Evolutionary conservation across 2,888 invertebrate genomes (phyloP), one percentile per base, ranked within the genome.

Genomic region (Eucera pruinosa): DNA sequence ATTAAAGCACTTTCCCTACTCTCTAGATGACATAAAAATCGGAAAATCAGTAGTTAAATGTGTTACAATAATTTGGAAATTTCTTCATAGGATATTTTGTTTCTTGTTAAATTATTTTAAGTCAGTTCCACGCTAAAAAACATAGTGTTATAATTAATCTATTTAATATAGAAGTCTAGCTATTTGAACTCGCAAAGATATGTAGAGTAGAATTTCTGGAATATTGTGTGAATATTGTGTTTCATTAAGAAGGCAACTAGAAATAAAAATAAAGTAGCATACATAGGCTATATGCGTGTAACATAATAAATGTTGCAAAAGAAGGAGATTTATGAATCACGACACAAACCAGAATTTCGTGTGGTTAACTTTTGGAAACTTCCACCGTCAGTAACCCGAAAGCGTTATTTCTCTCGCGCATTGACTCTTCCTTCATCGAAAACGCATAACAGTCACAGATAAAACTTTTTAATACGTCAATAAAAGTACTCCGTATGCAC

Each of bases 281-380:
- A 27, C 18, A 39, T 39, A 30, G n/a, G n/a, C 13, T 52, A 41
- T 18, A 18, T 25, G 41, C 33, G 30, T 27, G 69, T 57, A 62
- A 68, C 45, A 60, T 71, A 65, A 70, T 71, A 71, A 65, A 65
- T 75, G 54, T 60, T 65, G 71, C n/a, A 41, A 60, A 45, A 41
- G 74, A 45, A 39, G 20, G 27, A 13, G 54, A 69, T 68, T 68
- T 73, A 73, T 68, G 73, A 65, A 65, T 65, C 54, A 65, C 65
- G 54, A 70, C 47, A 25, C 27, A 45, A 39, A 58, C n/a, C 71
- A 60, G 71, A 65, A 65, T 71, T 75, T 75, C 58, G 41, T 39
- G 70, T 13, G 64, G 73, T 69, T 54, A 43, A 43, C 70, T 45
- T 30, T 18, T 50, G 7, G 33, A 50, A 70, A 70, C 64, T 75